Conservation (phyloP, 2,113 vertebrate species). For the Myrmecophaga tridactyla region DNA sequence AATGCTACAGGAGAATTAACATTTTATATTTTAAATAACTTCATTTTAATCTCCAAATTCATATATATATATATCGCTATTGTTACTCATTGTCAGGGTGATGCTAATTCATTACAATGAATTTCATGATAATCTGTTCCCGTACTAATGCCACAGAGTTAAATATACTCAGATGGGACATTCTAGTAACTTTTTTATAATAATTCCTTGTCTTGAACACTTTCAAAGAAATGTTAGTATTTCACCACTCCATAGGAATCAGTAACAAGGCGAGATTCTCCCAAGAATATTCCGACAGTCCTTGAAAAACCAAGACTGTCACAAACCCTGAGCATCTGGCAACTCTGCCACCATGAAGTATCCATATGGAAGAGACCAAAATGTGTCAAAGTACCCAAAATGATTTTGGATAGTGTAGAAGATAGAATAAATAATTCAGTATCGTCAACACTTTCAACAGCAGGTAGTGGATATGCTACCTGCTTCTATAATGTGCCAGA, state of each 20-base stretch:
- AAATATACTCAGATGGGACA: slow-evolving; percentile 2
- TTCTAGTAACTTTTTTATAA: slow-evolving; percentile 43
- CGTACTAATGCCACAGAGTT: background rate
- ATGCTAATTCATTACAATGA: background rate
- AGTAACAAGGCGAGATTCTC: slow-evolving; percentile 78
- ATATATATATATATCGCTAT: background rate
- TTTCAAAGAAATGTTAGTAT: slow-evolving; percentile 70
- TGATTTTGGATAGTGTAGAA: slow-evolving; percentile 86
- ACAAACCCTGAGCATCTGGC: slow-evolving; percentile 89
- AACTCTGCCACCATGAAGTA: slow-evolving; percentile 89
- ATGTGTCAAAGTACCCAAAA: slow-evolving; percentile 90
- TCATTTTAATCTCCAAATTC: background rate
- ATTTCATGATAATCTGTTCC: background rate
- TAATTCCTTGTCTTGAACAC: slow-evolving; percentile 52
- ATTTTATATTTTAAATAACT: slow-evolving; percentile 16
- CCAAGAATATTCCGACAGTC: slow-evolving; percentile 84
- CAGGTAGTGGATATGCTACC: slow-evolving; percentile 89
- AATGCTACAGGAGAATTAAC: background rate
- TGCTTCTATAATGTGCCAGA: slow-evolving; percentile 87
- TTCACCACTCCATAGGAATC: slow-evolving; percentile 68
- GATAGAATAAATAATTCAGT: slow-evolving; percentile 90
- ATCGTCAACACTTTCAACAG: slow-evolving; percentile 88
- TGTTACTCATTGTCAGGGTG: background rate
- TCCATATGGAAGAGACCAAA: slow-evolving; percentile 90
- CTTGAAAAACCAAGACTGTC: slow-evolving; percentile 84